Percentiles rank a stretch among this genome's conserved stretches.
Evolutionary conservation across 92 coral and sea anemone genomes (phyloP).

Genomic region (Montipora capitata): DNA sequence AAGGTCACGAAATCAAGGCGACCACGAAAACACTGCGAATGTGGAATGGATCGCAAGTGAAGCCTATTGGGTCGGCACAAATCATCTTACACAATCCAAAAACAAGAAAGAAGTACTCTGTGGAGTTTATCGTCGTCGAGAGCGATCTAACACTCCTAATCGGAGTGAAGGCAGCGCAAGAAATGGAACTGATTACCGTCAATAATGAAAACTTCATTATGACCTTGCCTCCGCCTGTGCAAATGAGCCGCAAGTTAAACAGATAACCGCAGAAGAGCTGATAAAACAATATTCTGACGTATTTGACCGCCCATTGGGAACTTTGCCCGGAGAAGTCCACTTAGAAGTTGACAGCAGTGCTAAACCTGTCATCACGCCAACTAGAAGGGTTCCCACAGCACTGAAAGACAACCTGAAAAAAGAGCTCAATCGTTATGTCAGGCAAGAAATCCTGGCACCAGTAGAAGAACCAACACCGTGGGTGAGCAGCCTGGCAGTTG

Average conservation of each 20-base stretch:
- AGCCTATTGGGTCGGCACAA: conserved; percentile 68
- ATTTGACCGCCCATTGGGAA: conserved; percentile 62
- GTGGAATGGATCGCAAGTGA: conserved; percentile 71
- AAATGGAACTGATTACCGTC: conserved; percentile 50
- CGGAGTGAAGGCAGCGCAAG: conserved; percentile 64
- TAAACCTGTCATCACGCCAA: conserved; percentile 59
- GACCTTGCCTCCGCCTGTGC: conserved; percentile 1
- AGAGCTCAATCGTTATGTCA: conserved; percentile 36
- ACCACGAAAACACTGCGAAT: conserved; percentile 41
- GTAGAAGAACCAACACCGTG: conserved; percentile 69
- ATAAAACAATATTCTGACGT: conserved; percentile 47
- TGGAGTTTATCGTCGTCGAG: conserved; percentile 69
- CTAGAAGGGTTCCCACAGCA: conserved; percentile 61
- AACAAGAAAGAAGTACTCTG: conserved; percentile 66
- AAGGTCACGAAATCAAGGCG: too few species aligned
- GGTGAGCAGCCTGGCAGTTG: conserved; percentile 67
- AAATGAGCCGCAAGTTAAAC: background rate
- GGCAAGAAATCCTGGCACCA: conserved; percentile 41
- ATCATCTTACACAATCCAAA: conserved; percentile 51
- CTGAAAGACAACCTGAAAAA: conserved; percentile 57
- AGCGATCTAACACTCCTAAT: conserved; percentile 59
- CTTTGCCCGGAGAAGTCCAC: conserved; percentile 54
- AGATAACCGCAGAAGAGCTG: conserved; percentile 6
- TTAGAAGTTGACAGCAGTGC: conserved; percentile 27
- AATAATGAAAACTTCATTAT: conserved; percentile 63